Evolutionary conservation across 2,888 invertebrate species (phyloP).

Genomic region (Sussaba pulchella): DNA sequence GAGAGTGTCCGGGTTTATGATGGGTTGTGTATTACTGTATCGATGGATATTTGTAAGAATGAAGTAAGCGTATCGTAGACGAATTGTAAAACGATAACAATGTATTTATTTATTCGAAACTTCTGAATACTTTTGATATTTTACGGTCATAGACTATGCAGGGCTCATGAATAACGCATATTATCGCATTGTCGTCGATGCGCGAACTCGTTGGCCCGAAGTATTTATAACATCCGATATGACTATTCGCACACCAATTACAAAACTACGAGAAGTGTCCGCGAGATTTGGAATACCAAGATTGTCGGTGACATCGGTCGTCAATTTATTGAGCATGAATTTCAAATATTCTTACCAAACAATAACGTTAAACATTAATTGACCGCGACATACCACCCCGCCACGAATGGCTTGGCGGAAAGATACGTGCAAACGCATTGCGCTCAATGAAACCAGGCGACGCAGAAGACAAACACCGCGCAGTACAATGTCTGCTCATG

Average conservation of each 20-base stretch:
- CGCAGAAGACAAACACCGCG: too few species aligned
- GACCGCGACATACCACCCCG: constrained; percentile 4
- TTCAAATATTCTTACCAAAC: not conserved
- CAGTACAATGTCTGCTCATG: too few species aligned
- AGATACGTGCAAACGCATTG: not conserved
- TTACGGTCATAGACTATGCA: constrained; percentile 27
- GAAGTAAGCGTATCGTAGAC: too few species aligned
- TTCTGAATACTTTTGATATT: too few species aligned
- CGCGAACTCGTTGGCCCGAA: not conserved
- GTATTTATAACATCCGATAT: not conserved
- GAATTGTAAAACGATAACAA: too few species aligned
- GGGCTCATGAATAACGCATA: constrained; percentile 3
- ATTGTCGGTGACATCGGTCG: constrained; percentile 4
- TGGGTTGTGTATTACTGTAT: too few species aligned
- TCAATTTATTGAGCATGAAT: not conserved
- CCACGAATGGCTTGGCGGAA: constrained; percentile 1
- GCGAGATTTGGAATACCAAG: constrained; percentile 13
- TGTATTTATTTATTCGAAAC: too few species aligned
- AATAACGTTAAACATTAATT: not conserved
- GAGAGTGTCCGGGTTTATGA: too few species aligned
- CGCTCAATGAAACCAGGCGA: too few species aligned
- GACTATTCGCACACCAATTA: not conserved
- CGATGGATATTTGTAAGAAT: too few species aligned
- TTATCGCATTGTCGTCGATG: constrained; percentile 2
- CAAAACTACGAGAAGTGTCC: not conserved